Conservation (phyloP, 2,113 vertebrate species). For the Pollimyrus isidori region DNA sequence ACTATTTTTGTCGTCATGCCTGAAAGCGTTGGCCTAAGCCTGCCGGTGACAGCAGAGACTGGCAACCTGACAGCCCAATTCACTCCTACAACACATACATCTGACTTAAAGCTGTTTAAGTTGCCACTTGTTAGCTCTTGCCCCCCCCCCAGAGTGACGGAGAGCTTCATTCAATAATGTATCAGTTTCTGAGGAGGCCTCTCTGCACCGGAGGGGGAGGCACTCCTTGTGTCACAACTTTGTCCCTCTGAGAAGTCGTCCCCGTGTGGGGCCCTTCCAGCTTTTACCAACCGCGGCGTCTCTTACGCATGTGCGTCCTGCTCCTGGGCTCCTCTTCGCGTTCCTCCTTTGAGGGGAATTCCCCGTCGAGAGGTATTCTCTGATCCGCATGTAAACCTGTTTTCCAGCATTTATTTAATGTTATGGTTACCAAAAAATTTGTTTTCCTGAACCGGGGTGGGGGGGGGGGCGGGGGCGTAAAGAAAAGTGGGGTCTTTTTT, state of each 20-base stretch:
- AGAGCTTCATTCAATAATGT: neutral
- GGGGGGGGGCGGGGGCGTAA: neutral
- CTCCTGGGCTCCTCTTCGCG: neutral
- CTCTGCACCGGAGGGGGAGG: neutral
- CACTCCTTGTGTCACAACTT: neutral
- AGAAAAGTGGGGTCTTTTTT: neutral
- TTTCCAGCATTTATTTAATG: neutral
- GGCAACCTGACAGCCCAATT: neutral
- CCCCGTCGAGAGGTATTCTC: neutral
- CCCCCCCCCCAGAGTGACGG: constrained; percentile 4
- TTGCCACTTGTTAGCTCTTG: neutral
- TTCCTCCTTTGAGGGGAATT: neutral
- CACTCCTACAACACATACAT: neutral
- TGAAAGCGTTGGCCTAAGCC: neutral
- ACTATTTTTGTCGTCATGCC: neutral
- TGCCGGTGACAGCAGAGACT: neutral
- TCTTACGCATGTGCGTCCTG: neutral
- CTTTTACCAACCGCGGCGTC: neutral
- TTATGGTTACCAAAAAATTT: neutral
- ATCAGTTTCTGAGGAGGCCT: neutral
- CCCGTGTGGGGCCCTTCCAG: neutral
- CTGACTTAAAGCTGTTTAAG: neutral
- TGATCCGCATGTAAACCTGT: neutral
- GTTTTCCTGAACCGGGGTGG: neutral
- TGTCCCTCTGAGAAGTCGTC: neutral